phyloP scores from a whole-genome alignment of 1,140 invertebrate genomes.

The Leptinotarsa defecta region DNA sequence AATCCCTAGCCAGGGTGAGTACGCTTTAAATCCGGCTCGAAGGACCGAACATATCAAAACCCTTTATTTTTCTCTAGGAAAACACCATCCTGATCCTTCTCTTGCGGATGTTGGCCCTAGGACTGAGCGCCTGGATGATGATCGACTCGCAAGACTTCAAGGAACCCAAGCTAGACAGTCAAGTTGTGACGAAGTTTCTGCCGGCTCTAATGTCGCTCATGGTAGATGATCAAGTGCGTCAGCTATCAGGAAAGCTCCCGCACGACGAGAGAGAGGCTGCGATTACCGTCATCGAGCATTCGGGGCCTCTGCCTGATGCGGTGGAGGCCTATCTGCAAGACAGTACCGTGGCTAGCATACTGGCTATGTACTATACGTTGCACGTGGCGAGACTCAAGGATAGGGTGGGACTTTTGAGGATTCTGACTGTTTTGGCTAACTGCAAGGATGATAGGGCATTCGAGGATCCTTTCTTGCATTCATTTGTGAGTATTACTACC shows the following conservation, averaged over 20 bases:
- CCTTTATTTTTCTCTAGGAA: conserved; percentile 61
- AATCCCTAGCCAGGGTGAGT: conserved; percentile 78
- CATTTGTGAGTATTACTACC: conserved; percentile 64
- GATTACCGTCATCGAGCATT: conserved; percentile 92
- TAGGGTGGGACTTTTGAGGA: conserved; percentile 81
- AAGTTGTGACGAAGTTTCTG: conserved; percentile 93
- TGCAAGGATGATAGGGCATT: conserved; percentile 91
- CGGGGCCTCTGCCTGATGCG: conserved; percentile 88
- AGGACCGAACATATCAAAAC: no score
- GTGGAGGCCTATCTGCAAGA: conserved; percentile 89
- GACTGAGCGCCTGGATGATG: conserved; percentile 95
- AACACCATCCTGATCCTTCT: conserved; percentile 90
- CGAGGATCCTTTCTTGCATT: conserved; percentile 94
- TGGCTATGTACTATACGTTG: conserved; percentile 94
- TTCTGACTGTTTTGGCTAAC: conserved; percentile 85
- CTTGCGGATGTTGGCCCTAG: conserved; percentile 89
- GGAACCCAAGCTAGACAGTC: conserved; percentile 90
- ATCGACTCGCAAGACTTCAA: conserved; percentile 95
- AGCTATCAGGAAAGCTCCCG: conserved; percentile 83
- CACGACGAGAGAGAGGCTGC: conserved; percentile 93
- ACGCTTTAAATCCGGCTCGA: no score
- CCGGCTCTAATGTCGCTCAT: conserved; percentile 93
- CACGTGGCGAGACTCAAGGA: conserved; percentile 83
- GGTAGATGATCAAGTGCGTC: conserved; percentile 93
- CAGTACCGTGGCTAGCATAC: conserved; percentile 86